phyloP scores from a whole-genome alignment of 2,113 vertebrate species.

The Cnemophilus loriae region DNA sequence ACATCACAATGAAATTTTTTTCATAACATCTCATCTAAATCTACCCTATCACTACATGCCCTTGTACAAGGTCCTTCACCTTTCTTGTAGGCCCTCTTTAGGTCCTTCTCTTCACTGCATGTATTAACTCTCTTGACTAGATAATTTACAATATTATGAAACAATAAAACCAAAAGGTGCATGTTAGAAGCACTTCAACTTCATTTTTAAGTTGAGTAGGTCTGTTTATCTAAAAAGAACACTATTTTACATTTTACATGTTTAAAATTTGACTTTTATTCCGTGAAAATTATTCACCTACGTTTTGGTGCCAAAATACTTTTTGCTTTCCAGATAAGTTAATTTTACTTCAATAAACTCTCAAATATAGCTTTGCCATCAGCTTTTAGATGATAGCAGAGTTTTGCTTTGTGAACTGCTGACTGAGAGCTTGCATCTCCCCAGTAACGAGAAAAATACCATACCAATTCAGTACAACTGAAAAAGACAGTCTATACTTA shows the following conservation, averaged over 20 bases:
- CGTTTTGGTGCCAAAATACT: fast-evolving
- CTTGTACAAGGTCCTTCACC: not conserved
- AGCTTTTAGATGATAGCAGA: not conserved
- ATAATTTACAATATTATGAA: not conserved
- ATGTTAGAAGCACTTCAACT: not conserved
- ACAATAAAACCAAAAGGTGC: not conserved
- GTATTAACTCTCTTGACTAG: not conserved
- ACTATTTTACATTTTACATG: not conserved
- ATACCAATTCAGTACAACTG: not conserved
- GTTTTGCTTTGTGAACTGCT: not conserved
- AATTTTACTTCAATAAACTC: not conserved
- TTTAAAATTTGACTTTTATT: not conserved
- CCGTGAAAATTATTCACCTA: not conserved
- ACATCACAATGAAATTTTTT: not conserved
- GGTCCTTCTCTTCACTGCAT: not conserved
- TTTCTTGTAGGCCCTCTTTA: not conserved
- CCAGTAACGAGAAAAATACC: not conserved
- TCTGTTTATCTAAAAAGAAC: not conserved
- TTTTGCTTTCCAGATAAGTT: not conserved
- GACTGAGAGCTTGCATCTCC: not conserved
- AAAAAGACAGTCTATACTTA: not conserved
- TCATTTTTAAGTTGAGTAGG: not conserved
- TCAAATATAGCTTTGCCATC: not conserved
- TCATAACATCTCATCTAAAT: not conserved
- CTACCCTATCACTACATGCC: not conserved